Conservation (phyloP, 2,888 invertebrate species). For the Leptothorax acervorum region DNA sequence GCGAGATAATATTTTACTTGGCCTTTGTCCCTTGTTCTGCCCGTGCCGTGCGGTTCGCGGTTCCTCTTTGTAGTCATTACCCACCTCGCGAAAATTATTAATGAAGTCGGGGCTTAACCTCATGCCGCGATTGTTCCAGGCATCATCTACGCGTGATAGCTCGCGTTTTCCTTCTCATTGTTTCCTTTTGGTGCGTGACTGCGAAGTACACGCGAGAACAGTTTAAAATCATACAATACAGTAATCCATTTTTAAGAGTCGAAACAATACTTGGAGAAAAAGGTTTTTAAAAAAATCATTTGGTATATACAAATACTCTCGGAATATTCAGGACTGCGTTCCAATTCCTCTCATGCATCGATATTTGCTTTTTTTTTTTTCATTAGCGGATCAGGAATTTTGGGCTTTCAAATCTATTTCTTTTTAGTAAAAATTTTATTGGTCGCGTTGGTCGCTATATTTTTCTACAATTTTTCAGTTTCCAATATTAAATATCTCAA, state of each 20-base stretch:
- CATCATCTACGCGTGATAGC: conserved; percentile 42
- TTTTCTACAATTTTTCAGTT: neutral
- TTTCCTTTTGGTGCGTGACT: conserved; percentile 13
- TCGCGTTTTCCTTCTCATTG: conserved; percentile 35
- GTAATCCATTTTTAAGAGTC: neutral
- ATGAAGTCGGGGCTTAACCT: conserved; percentile 59
- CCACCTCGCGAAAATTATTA: conserved; percentile 56
- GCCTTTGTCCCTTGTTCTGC: conserved; percentile 56
- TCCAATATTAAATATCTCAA: neutral
- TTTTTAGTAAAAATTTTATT: neutral
- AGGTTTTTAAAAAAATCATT: conserved; percentile 3
- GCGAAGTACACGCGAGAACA: neutral
- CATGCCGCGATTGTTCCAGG: conserved; percentile 47
- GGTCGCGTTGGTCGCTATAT: neutral
- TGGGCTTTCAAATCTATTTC: neutral
- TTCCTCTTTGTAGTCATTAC: conserved; percentile 49
- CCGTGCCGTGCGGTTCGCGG: conserved; percentile 45
- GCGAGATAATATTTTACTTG: conserved; percentile 57
- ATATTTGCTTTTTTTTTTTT: neutral
- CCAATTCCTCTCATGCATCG: neutral
- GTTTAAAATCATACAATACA: neutral
- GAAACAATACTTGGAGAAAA: neutral
- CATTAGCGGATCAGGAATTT: neutral
- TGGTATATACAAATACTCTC: neutral
- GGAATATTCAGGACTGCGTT: neutral